phyloP scores from a whole-genome alignment of 2,113 vertebrate genomes.

The Coreoperca whiteheadi region DNA sequence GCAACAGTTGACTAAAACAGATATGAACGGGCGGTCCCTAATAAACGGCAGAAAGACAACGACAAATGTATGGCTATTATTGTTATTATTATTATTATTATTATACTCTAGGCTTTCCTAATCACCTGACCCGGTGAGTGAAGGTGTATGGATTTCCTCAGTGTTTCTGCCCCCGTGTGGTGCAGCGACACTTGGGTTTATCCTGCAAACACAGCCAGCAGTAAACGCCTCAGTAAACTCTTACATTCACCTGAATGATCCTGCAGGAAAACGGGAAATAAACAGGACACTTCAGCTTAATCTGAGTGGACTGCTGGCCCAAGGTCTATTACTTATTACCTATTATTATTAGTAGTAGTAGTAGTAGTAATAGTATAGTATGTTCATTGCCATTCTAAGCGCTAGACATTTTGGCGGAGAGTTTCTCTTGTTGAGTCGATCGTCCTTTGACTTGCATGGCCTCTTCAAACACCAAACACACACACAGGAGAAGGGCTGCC shows the following conservation, averaged over 20 bases:
- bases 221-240: neutral
- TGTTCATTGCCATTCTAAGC: neutral
- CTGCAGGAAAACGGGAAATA: neutral
- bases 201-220: constrained; percentile 10
- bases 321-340: neutral
- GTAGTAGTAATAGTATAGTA: neutral
- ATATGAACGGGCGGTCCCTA: neutral
- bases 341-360: neutral
- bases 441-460: neutral
- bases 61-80: neutral
- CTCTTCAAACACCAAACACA: neutral
- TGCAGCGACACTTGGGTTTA: constrained; percentile 51
- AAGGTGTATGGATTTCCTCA: constrained; percentile 67
- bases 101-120: neutral
- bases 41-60: neutral
- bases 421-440: neutral
- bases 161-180: constrained; percentile 84
- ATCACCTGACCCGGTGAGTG: neutral
- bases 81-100: neutral
- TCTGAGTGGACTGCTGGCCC: neutral
- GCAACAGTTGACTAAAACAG: neutral
- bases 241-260: neutral
- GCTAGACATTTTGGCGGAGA: neutral
- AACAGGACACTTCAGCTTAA: neutral
- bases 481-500: neutral